Conservation (phyloP, 2,888 invertebrate species). For the Macropis europaea region DNA sequence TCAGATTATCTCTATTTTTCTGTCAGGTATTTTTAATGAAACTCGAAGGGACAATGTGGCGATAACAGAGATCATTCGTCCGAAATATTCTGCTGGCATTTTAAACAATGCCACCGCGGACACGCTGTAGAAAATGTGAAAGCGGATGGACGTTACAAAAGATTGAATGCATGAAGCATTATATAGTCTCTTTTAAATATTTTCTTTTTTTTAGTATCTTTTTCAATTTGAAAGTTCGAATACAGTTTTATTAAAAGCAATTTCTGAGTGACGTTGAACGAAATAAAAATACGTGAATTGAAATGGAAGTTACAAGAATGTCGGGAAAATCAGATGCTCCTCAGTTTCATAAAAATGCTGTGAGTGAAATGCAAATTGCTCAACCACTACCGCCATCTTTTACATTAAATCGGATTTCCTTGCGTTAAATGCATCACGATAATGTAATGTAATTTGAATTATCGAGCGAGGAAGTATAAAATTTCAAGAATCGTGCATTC, state of each 20-base stretch:
- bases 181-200: too few relatives aligned
- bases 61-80: conserved; percentile 27
- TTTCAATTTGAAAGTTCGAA: too few relatives aligned
- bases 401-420: conserved; percentile 23
- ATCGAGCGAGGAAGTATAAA: conserved; percentile 37
- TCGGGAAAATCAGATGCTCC: too few relatives aligned
- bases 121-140: not conserved
- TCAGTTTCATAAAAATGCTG: too few relatives aligned
- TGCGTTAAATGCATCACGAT: conserved; percentile 5
- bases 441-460: conserved; percentile 23
- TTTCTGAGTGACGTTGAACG: too few relatives aligned
- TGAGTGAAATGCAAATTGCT: conserved; percentile 45
- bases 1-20: conserved; percentile 74
- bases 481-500: conserved; percentile 17
- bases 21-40: conserved; percentile 60
- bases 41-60: conserved; percentile 10
- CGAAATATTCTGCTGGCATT: conserved; percentile 7
- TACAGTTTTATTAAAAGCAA: too few relatives aligned
- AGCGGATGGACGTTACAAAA: not conserved
- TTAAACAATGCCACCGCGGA: not conserved
- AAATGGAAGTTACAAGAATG: too few relatives aligned
- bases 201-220: too few relatives aligned
- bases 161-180: too few relatives aligned
- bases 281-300: too few relatives aligned
- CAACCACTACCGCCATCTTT: conserved; percentile 32